Conservation (phyloP, 2,113 vertebrate genomes). For the Coregonus clupeaformis region DNA sequence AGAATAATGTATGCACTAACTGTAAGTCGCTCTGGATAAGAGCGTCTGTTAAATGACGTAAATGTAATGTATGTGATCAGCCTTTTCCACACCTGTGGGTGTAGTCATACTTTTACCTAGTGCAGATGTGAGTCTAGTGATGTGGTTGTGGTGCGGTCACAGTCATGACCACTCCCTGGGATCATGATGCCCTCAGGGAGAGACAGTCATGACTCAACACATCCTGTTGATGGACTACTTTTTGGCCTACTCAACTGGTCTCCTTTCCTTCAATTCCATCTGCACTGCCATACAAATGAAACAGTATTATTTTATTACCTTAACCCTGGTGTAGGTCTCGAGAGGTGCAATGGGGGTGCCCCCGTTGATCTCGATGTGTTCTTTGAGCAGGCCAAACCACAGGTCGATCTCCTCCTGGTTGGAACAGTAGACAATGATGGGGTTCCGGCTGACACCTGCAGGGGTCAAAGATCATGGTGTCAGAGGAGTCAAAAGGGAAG, state of each 20-base stretch:
- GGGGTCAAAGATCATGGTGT: constrained; percentile 44
- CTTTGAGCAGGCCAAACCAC: constrained; percentile 90
- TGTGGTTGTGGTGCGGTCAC: constrained; percentile 35
- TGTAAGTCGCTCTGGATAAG: no score
- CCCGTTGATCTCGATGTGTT: constrained; percentile 83
- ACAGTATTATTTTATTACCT: constrained; percentile 53
- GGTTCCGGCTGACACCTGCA: constrained; percentile 86
- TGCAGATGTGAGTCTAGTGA: constrained; percentile 43
- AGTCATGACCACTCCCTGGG: constrained; percentile 46
- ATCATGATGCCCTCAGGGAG: constrained; percentile 22
- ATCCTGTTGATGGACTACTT: constrained; percentile 36
- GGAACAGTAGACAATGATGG: constrained; percentile 86
- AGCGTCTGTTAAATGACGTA: no score
- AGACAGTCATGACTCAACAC: constrained; percentile 59
- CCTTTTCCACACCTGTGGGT: constrained; percentile 42
- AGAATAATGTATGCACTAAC: no score
- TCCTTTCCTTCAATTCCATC: no score
- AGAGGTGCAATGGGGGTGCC: constrained; percentile 57
- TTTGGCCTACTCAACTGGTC: background rate
- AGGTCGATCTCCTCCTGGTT: constrained; percentile 80
- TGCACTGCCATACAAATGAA: background rate
- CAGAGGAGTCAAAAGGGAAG: constrained; percentile 25
- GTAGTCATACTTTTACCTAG: constrained; percentile 32
- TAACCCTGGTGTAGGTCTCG: constrained; percentile 64
- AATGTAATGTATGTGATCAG: constrained; percentile 9